These are phyloP conservation scores for Eilema sororculum DNA, from an alignment of 2,888 invertebrate species.

Conservation along the genomic window DNA sequence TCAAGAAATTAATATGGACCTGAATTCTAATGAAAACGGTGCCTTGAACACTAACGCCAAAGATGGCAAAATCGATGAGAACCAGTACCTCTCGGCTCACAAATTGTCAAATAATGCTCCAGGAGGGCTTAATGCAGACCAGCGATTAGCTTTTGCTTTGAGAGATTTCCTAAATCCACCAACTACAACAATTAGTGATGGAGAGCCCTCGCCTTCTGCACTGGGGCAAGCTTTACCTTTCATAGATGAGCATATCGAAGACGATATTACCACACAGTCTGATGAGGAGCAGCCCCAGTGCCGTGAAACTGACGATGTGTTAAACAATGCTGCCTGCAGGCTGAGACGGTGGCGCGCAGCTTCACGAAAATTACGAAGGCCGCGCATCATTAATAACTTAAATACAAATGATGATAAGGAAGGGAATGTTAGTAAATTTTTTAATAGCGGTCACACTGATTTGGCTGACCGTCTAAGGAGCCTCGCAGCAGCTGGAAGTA, in stretches of 20 bases:
- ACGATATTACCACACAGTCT: constrained; percentile 65
- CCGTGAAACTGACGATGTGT: constrained; percentile 74
- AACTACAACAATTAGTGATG: constrained; percentile 56
- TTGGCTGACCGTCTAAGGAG: constrained; percentile 79
- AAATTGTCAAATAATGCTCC: constrained; percentile 62
- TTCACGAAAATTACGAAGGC: constrained; percentile 82
- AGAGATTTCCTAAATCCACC: constrained; percentile 75
- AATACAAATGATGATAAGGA: constrained; percentile 69
- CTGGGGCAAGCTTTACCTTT: constrained; percentile 69
- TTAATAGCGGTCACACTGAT: constrained; percentile 76
- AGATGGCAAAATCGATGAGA: constrained; percentile 62
- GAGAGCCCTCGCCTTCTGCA: constrained; percentile 65
- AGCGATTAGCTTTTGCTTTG: constrained; percentile 74
- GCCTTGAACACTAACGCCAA: constrained; percentile 65
- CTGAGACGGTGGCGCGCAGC: constrained; percentile 84
- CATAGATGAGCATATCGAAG: constrained; percentile 74
- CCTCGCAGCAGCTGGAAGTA: constrained; percentile 80
- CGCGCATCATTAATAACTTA: constrained; percentile 82
- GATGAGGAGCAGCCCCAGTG: constrained; percentile 70
- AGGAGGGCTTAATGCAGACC: constrained; percentile 69
- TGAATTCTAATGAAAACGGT: constrained; percentile 74
- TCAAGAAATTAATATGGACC: constrained; percentile 79
- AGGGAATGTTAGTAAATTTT: constrained; percentile 56
- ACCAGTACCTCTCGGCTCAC: constrained; percentile 60
- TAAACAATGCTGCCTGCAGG: constrained; percentile 81